Evolutionary conservation across 2,888 invertebrate species (phyloP).

Genomic region (Unio delphinus): DNA sequence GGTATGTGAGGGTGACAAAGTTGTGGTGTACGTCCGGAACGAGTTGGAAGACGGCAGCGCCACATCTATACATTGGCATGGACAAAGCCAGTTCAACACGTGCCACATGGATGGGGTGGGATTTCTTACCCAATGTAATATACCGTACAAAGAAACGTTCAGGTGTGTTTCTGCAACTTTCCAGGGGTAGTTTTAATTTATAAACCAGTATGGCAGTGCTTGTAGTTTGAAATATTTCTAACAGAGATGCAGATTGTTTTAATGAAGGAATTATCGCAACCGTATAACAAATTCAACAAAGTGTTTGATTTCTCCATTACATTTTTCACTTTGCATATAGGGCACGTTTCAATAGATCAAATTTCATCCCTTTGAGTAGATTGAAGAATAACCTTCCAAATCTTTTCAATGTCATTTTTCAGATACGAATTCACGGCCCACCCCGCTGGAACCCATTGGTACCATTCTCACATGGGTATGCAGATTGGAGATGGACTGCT

Average conservation of each 20-base stretch:
- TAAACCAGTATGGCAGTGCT: no score
- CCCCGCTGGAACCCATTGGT: constrained; percentile 57
- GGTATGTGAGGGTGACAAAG: constrained; percentile 87
- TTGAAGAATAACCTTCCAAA: no score
- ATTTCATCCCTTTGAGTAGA: no score
- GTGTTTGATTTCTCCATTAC: no score
- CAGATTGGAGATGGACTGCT: constrained; percentile 48
- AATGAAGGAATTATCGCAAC: no score
- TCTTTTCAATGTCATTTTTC: background rate
- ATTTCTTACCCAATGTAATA: constrained; percentile 47
- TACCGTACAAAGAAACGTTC: constrained; percentile 36
- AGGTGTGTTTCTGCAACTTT: constrained; percentile 11
- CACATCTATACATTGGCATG: constrained; percentile 52
- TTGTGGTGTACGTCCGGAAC: constrained; percentile 87
- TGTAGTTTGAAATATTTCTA: no score
- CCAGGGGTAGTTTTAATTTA: no score
- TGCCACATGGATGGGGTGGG: constrained; percentile 49
- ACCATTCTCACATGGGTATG: constrained; percentile 50
- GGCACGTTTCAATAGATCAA: background rate
- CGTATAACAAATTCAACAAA: no score
- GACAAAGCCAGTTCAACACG: constrained; percentile 36
- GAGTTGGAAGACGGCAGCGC: constrained; percentile 74
- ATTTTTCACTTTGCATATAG: no score
- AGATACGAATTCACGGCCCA: constrained; percentile 46
- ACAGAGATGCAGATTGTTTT: no score